Evolutionary conservation across 2,888 invertebrate genomes (phyloP), one percentile per base, ranked within the genome.

Genomic region (Brachycybe producta): DNA sequence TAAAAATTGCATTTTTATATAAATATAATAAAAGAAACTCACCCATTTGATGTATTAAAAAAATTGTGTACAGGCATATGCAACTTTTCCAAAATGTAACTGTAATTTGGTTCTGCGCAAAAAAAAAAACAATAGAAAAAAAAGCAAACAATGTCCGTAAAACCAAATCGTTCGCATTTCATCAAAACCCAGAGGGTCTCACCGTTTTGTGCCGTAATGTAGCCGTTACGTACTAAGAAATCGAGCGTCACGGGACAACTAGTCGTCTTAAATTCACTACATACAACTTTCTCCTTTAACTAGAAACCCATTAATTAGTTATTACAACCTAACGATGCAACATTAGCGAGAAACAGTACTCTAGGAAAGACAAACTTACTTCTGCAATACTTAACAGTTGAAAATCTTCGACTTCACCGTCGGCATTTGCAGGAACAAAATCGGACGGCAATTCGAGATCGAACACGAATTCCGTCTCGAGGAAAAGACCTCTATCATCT

Each of bases 371-470:
- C n/a, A 40, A 48, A 57, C 58, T 55, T 67, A 91, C 84, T 59
- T 78, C 76, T 19, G 61, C 60, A 4, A 87, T 83, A 40, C 88
- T 79, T 53, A 88, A 71, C 57, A 91, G 71, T 66, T 90, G 84
- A 69, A 94, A 94, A 52, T 79, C 80, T 65, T 88, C 87, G 27
- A 92, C 91, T 71, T 94, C 94, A 13, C 92, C 92, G 67, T 94
- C 94, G 28, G 84, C 81, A 69, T 91, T 92, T 61, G 78, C 79
- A n/a, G 94, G 94, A 57, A 79, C 72, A 70, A 94, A 94, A 64
- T 88, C 87, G 48, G 79, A 66, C 15, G 94, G 92, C 60, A 94
- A 71, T 70, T 91, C 88, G 59, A 94, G 72, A 68, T 94, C 94
- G 66, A 84, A 92, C 23, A 91, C 84, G 68, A 87, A 92, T 66